Base-by-base conservation (phyloP, 1,140 invertebrate genomes). In the Protaetia brevitarsis region DNA sequence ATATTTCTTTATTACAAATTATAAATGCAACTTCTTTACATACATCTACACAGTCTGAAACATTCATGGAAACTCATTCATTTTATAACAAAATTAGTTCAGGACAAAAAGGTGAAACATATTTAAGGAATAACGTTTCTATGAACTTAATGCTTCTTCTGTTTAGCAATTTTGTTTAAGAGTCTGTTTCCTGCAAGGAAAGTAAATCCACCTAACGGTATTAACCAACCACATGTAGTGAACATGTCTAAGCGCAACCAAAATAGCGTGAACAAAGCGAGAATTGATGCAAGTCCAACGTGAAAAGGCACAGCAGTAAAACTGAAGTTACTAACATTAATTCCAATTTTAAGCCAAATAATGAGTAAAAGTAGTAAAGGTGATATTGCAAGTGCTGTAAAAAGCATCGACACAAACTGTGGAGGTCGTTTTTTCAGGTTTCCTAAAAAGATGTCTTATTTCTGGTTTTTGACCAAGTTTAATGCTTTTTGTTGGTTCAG, bases 171-270 rank as follows among this genome's bases (percentile, higher is more conserved):
- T 67, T 83, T 80, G 37, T 89, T 89, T 61, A 98, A 84, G 72
- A 98, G 82, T 72, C 91, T 87, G 78, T 96, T 94, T n/a, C 96
- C 96, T 69, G 89, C 88, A 5, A 98, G 83, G 84, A 98, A 98
- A 56, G 95, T 96, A 63, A 95, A 83, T 37, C 89, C 77, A 58
- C 89, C 91, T 63, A 98, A 81, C 26, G 90, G 86, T 66, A 92
- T 82, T 37, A 99, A 83, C 81, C 95, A 96, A 69, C 93, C 89
- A 72, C 97, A 81, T n/a, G 96, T 97, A 59, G 90, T 86, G 81
- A 99, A 99, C 97, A 99, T 99, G 73, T 96, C 90, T 65, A 98
- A 81, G 75, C 91, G 84, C 57, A 96, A 77, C 94, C 95, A 99
- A 79, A 98, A 96, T 69, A 91, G 80, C 56, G 86, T 89, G 79